Evolutionary conservation across 2,113 vertebrate genomes (phyloP).

Genomic region (Hippoglossus stenolepis): DNA sequence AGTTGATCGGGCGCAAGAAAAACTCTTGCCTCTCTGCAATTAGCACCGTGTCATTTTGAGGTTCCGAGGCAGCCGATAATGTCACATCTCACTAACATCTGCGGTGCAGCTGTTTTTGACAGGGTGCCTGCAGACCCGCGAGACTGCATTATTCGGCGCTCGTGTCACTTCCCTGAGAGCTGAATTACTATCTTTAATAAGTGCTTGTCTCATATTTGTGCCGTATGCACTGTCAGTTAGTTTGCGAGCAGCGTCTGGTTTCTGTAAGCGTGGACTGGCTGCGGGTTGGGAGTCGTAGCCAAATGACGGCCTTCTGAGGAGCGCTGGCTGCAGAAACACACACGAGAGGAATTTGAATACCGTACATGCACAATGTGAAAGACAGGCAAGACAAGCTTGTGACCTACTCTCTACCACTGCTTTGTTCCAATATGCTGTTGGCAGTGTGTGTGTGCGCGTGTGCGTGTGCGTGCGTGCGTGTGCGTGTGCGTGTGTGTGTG

Average conservation of each 20-base stretch:
- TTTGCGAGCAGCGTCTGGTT: slow-evolving; percentile 49
- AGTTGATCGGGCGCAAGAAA: slow-evolving; percentile 25
- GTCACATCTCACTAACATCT: slow-evolving; percentile 40
- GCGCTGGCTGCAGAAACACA: slow-evolving; percentile 41
- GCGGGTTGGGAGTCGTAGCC: slow-evolving; percentile 23
- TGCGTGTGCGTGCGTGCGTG: slow-evolving; percentile 14
- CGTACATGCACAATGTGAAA: slow-evolving; percentile 20
- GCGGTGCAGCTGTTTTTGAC: slow-evolving; percentile 36
- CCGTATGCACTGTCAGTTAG: slow-evolving; percentile 45
- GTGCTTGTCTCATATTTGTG: slow-evolving; percentile 43
- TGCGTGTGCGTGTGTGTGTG: slow-evolving; percentile 17
- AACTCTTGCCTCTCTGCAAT: slow-evolving; percentile 51
- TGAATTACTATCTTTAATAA: slow-evolving; percentile 48
- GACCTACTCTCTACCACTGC: slow-evolving; percentile 50
- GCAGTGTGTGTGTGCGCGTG: slow-evolving; percentile 17
- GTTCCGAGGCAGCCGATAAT: slow-evolving; percentile 37
- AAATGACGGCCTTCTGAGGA: slow-evolving; percentile 42
- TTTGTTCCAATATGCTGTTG: slow-evolving; percentile 53
- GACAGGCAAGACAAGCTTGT: slow-evolving; percentile 41
- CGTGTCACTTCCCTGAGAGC: slow-evolving; percentile 27
- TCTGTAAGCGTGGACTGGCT: slow-evolving; percentile 34
- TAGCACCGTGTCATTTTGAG: slow-evolving; percentile 61
- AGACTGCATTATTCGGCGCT: slow-evolving; percentile 19
- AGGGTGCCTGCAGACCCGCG: slow-evolving; percentile 7
- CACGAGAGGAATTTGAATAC: slow-evolving; percentile 56